Percentiles rank a stretch among this genome's conserved stretches.
Evolutionary conservation across 1,140 invertebrate genomes (phyloP).

Genomic region (Dysdera silvatica): DNA sequence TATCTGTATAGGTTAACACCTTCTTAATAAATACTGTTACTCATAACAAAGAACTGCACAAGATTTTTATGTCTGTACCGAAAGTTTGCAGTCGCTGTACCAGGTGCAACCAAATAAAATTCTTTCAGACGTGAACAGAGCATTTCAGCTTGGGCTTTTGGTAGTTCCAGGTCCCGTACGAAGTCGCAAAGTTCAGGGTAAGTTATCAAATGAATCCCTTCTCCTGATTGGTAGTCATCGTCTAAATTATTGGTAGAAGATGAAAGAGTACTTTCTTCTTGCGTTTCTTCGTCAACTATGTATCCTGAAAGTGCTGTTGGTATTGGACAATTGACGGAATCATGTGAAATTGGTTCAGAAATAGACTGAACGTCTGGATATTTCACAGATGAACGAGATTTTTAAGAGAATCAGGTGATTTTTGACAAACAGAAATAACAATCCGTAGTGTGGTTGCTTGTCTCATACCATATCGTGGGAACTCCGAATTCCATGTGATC

Average conservation of each 20-base stretch:
- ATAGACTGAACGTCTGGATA: not conserved
- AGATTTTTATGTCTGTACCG: not conserved
- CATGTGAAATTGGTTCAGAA: not conserved
- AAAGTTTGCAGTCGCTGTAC: not conserved
- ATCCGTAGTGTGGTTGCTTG: not conserved
- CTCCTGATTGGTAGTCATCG: not conserved
- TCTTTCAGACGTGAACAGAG: not conserved
- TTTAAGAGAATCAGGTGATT: not conserved
- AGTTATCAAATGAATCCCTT: not conserved
- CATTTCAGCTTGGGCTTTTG: not conserved
- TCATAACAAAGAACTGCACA: too few species aligned
- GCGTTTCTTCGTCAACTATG: not conserved
- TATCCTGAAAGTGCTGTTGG: not conserved
- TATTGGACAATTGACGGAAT: not conserved
- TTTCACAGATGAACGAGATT: not conserved
- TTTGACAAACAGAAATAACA: not conserved
- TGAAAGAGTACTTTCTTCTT: not conserved
- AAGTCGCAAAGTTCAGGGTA: not conserved
- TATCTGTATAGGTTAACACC: too few species aligned
- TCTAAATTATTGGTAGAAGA: not conserved
- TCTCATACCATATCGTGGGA: not conserved
- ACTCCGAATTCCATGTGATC: not conserved
- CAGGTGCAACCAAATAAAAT: not conserved
- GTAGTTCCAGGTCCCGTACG: not conserved
- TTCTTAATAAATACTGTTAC: too few species aligned